Base-by-base conservation (phyloP, 2,113 vertebrate genomes). In the Geothlypis trichas region DNA sequence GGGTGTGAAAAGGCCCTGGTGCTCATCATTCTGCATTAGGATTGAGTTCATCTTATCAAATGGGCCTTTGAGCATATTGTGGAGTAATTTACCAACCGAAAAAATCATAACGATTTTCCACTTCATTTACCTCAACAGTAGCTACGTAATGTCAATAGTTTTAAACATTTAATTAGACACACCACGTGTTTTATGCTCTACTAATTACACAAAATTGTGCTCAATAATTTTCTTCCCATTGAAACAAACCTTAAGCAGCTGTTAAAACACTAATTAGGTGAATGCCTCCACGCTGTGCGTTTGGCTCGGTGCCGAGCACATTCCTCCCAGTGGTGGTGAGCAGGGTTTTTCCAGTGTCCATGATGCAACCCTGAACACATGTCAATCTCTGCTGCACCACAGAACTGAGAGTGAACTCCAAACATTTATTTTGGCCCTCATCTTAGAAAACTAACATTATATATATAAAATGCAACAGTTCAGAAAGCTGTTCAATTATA, bases 31-130 rank as follows among this genome's bases (percentile, higher is more conserved):
- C 90, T 13, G 19, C 83, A 85, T 84, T 94, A 95, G 93, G 94
- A 96, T 94, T 95, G 95, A 96, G 78, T 97, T 96, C 94, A 97
- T 97, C 95, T 96, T 93, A 98, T 97, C 97, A 97, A 97, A 97
- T 28, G 73, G 86, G 87, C 87, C 97, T 97, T 96, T 93, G 54
- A 93, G 84, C 4, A 2, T 76, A 96, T 96, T 96, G 96, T 95
- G 68, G 92, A 88, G 84, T 68, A 95, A 97, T 96, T 96, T 96
- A 95, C 91, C 94, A 96, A 97, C 87, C 22, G 58, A 93, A 94
- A 95, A 95, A 97, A 96, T 96, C 84, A 85, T 95, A 91, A 95
- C 57, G 31, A 96, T 96, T 97, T 97, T 97, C 95, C 87, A 90
- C 95, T 93, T 97, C 96, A 97, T 96, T 98, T 95, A 92, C 84